Base-by-base conservation (phyloP, 1,140 invertebrate species). In the Scaptomyza montana region DNA sequence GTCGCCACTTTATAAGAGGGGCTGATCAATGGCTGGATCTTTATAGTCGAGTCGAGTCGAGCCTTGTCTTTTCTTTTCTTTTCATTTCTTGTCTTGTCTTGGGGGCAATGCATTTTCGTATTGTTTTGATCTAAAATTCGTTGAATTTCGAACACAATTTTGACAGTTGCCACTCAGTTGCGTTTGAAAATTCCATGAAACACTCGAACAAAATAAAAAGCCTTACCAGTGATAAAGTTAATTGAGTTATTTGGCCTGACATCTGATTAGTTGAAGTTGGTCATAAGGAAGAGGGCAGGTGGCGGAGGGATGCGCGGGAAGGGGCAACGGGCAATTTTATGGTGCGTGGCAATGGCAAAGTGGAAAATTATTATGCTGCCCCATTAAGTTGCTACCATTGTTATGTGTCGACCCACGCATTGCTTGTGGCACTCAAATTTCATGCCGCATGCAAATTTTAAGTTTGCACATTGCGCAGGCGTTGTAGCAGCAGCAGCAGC, bases 121-220 rank as follows among this genome's bases (percentile, higher is more conserved):
- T 87, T 87, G 84, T 87, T 87, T 89, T 87, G 84, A 87, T 87
- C 84, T 71, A 59, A 74, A 87, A 84, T 87, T 87, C 84, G 77
- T 87, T 89, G 84, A 89, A 87, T 89, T 87, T 77, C 39, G 74
- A 82, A 78, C 61, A 78, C 57, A 78, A 89, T 84, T 89, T 87
- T 87, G 84, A 89, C 84, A 87, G 84, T 89, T 89, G 82, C 76
- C 71, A 77, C 75, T 77, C 71, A 65, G 70, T 77, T 77, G 74
- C 64, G 69, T 82, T 87, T 84, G 80, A 71, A 69, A 86, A 77
- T 86, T 85, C 70, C 78, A 33, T 64, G 84, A 70, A 87, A 87
- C 50, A 78, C 77, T 64, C 62, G 43, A 54, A 6, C 36, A 36
- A 10, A 12, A 25, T 9, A 41, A 36, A 36, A 36, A 36, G 9